Evolutionary conservation across 2,113 vertebrate genomes (phyloP), one percentile per base, ranked within the genome.

Genomic region (Echinops telfairi): DNA sequence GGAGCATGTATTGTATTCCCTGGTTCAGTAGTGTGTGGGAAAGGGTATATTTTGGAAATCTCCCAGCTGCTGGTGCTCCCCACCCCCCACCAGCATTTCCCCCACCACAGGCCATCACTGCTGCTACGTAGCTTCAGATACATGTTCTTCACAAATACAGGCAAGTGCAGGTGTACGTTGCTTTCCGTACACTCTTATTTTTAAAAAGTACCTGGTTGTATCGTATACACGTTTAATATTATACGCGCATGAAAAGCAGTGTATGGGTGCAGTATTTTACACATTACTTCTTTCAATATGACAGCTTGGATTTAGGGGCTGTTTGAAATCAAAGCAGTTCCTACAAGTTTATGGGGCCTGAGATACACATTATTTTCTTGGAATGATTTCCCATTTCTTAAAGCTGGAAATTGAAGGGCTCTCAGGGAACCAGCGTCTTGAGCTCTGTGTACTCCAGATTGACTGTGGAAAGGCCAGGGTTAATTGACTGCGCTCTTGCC

Each of bases 401-500:
- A 95, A 71, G 73, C 79, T 83, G 17, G 47, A 79, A 71, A 88
- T 80, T 36, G 47, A 87, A 58, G 77, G 36, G 53, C 22, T 38
- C 3, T 12, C 75, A 88, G 79, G 3, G 25, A 70, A 62, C 19
- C 19, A 68, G 14, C 23, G 88, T 82, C 47, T 79, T 10, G 12
- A 10, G 10, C 3, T 57, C 78, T 80, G 7, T 85, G 25, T 86
- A 29, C 64, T 71, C 60, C 36, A 2, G 86, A 31, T 64, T 58
- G 62, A 89, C 78, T 29, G 79, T 70, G 71, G 94, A 20, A 85
- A 96, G n/a, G 3, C 57, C 40, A 89, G 31, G 58, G 66, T 85
- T 62, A 87, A 71, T 94, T 92, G 25, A 73, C 47, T 70, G 6
- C 91, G 33, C 90, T 10, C 31, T 82, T 64, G 20, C 96, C 97